Conservation (phyloP, 2,888 invertebrate genomes). For the Ophonus ardosiacus region DNA sequence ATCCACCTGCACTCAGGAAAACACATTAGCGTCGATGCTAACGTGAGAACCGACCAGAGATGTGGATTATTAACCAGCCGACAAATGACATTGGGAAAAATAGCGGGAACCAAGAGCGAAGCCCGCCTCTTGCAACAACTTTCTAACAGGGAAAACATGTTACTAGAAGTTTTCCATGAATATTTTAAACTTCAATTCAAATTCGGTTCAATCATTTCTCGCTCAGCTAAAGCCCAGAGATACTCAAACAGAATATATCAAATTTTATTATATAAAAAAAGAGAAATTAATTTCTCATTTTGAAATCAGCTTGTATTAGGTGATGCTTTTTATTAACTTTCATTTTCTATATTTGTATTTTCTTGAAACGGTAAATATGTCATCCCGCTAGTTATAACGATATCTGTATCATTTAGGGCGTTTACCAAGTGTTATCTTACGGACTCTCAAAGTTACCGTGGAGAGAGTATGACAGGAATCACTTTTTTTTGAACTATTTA, state of each 20-base stretch:
- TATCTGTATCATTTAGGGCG: too few relatives aligned
- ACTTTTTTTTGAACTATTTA: too few relatives aligned
- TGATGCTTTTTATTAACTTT: too few relatives aligned
- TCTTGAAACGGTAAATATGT: too few relatives aligned
- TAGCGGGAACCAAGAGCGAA: not conserved
- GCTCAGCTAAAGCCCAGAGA: not conserved
- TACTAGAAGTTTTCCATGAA: slow-evolving; percentile 33
- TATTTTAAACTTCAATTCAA: slow-evolving; percentile 25
- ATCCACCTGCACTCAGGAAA: not conserved
- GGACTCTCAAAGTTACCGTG: too few relatives aligned
- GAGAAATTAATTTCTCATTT: too few relatives aligned
- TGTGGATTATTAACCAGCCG: not conserved
- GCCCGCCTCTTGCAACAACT: not conserved
- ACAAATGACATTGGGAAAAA: not conserved
- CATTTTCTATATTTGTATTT: too few relatives aligned
- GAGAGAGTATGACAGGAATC: too few relatives aligned
- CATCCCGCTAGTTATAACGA: too few relatives aligned
- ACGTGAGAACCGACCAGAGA: not conserved
- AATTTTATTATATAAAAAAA: too few relatives aligned
- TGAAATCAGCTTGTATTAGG: too few relatives aligned
- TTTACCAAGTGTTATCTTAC: too few relatives aligned
- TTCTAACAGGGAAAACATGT: slow-evolving; percentile 33
- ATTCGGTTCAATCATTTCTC: slow-evolving; percentile 32
- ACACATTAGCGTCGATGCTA: not conserved
- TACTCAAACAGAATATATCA: not conserved